These are phyloP conservation scores for Brachycybe producta DNA, from an alignment of 2,888 invertebrate genomes.

Conservation along the genomic window DNA sequence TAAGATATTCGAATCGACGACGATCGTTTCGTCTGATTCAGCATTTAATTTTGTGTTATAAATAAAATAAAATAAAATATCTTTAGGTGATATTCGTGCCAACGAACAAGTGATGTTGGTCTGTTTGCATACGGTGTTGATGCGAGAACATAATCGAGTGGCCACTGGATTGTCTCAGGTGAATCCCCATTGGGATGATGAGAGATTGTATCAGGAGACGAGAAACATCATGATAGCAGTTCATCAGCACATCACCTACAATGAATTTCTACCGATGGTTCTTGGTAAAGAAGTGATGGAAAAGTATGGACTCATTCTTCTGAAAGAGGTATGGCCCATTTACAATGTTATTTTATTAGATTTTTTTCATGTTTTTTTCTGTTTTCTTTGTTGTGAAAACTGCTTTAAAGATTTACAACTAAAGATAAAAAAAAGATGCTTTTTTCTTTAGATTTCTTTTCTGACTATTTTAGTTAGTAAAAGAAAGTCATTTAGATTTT, in stretches of 20 bases:
- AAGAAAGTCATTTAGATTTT: too few species aligned
- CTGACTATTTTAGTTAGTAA: too few species aligned
- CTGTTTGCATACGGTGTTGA: constrained; percentile 20
- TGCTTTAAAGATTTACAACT: background rate
- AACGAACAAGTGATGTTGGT: constrained; percentile 21
- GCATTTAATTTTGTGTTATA: background rate
- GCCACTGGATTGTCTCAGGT: constrained; percentile 14
- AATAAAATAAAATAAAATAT: background rate
- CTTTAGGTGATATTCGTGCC: constrained; percentile 20
- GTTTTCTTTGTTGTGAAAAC: background rate
- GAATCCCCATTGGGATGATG: constrained; percentile 21
- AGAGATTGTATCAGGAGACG: constrained; percentile 21
- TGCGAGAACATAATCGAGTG: constrained; percentile 20
- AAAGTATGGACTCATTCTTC: constrained; percentile 31
- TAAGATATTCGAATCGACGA: background rate
- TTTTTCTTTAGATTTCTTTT: too few species aligned
- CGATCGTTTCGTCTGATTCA: background rate
- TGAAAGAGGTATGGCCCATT: constrained; percentile 23
- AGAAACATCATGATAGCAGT: constrained; percentile 31
- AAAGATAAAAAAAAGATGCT: background rate
- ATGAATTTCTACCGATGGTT: constrained; percentile 37
- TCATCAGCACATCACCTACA: constrained; percentile 36
- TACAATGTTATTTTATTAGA: too few species aligned
- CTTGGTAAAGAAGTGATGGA: constrained; percentile 34
- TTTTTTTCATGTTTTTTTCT: too few species aligned